These are phyloP conservation scores for Tuta absoluta DNA, from an alignment of 2,888 invertebrate species.

Conservation along the genomic window DNA sequence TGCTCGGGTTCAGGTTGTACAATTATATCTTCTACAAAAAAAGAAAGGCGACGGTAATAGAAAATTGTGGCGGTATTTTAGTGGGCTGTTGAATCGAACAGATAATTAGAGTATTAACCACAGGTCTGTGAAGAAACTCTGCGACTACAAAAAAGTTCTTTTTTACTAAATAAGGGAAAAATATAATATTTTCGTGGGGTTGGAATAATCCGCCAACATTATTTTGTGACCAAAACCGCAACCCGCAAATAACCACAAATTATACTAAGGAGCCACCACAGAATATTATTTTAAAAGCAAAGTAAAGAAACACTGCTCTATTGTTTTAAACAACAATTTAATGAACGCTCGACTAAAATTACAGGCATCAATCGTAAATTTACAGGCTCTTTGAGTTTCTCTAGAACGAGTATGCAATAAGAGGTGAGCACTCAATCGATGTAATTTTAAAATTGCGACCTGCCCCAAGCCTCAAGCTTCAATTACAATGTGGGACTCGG, in stretches of 20 bases:
- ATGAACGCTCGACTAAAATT: conserved; percentile 53
- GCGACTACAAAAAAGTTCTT: conserved; percentile 19
- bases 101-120: conserved; percentile 60
- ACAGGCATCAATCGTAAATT: conserved; percentile 53
- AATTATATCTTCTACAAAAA: conserved; percentile 65
- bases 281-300: conserved; percentile 4
- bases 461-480: conserved; percentile 71
- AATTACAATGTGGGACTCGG: conserved; percentile 61
- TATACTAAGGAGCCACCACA: neutral
- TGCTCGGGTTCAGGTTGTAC: conserved; percentile 71
- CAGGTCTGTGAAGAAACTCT: conserved; percentile 39
- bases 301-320: conserved; percentile 39
- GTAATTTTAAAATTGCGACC: conserved; percentile 76
- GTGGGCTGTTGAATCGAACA: conserved; percentile 47
- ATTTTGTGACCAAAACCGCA: conserved; percentile 9
- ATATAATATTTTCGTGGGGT: neutral
- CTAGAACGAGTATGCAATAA: conserved; percentile 51
- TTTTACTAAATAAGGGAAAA: no score
- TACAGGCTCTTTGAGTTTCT: conserved; percentile 58
- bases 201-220: conserved; percentile 21
- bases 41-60: conserved; percentile 61
- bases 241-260: conserved; percentile 11
- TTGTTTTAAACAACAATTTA: conserved; percentile 63
- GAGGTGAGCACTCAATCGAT: conserved; percentile 69
- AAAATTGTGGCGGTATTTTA: conserved; percentile 54